Evolutionary conservation across 1,140 invertebrate species (phyloP), one percentile per base, ranked within the genome.

Genomic region (Megalopta genalis): DNA sequence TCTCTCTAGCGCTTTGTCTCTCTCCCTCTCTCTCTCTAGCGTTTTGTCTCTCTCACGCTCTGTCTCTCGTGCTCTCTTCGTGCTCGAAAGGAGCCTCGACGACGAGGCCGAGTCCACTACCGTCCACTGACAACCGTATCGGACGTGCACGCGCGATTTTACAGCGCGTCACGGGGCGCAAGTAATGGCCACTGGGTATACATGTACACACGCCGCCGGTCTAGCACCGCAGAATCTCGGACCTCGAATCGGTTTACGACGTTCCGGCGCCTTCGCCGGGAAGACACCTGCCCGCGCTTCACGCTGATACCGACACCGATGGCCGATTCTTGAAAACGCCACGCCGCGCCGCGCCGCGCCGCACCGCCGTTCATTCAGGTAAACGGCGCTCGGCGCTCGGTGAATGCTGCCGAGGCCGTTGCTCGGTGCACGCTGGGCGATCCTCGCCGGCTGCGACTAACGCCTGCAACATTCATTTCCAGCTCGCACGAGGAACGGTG

Each of bases 231-330:
- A 52, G n/a, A 75, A 49, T 14, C 10, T 46, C 10, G 42, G 42
- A 80, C 42, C 77, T 80, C 62, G 60, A 81, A 81, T 71, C 75
- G 62, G 74, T 81, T 81, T 81, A 77, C 63, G 75, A 67, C 67
- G 62, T 80, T 76, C 59, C 82, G 83, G 67, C 76, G 83, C 71
- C 76, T 72, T 77, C 23, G 10, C 12, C 14, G 57, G 39, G 9
- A 46, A 79, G 14, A 79, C 66, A 80, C 81, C 62, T 80, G 77
- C 62, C 62, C 49, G 46, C 42, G 52, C 39, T 4, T 42, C 59
- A 5, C 21, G 23, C 54, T 49, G 65, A 16, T 16, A 49, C 65
- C 46, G 23, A 8, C 37, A 49, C n/a, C 65, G 18, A 18, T 8
- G 5, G 12, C 27, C 52, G 49, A 70, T 78, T 78, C 68, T 73